Evolutionary conservation across 1,140 invertebrate species (phyloP).

Genomic region (Glossosoma conforme): DNA sequence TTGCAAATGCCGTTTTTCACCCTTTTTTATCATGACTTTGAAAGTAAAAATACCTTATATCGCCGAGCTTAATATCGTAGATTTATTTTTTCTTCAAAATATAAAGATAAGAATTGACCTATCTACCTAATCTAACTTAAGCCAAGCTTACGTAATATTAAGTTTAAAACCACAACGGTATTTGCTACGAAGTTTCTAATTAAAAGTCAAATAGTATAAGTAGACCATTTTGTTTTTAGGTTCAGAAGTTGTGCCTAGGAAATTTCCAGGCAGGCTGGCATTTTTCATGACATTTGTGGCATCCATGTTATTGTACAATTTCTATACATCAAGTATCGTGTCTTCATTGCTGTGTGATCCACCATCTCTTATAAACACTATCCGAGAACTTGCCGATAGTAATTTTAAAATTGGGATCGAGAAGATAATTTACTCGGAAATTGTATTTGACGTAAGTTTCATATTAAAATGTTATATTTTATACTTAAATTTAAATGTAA

Average conservation of each 20-base stretch:
- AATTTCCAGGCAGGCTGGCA: constrained; percentile 7
- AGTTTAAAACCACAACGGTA: no score
- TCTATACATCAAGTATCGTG: constrained; percentile 38
- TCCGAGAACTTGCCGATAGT: constrained; percentile 14
- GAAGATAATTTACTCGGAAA: constrained; percentile 3
- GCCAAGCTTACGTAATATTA: no score
- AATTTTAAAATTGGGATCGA: constrained; percentile 6
- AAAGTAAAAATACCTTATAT: no score
- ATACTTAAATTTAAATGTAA: no score
- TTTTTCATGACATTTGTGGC: constrained; percentile 5
- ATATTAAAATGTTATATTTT: no score
- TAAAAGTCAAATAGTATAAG: not conserved
- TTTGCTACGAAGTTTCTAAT: not conserved
- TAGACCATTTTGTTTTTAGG: no score
- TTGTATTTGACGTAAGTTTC: constrained; percentile 4
- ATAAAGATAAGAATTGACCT: no score
- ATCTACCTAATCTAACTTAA: no score
- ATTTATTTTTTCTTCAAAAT: no score
- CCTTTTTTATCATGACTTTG: no score
- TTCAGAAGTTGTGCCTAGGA: not conserved
- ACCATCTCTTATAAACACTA: constrained; percentile 6
- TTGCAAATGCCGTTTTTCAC: no score
- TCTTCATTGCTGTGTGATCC: constrained; percentile 30
- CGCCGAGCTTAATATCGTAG: no score
- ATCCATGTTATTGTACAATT: constrained; percentile 35